A percentile compares a stretch with the other conserved stretches of the same genome.
phyloP scores from a whole-genome alignment of 2,888 invertebrate species.

The Acleris holmiana region DNA sequence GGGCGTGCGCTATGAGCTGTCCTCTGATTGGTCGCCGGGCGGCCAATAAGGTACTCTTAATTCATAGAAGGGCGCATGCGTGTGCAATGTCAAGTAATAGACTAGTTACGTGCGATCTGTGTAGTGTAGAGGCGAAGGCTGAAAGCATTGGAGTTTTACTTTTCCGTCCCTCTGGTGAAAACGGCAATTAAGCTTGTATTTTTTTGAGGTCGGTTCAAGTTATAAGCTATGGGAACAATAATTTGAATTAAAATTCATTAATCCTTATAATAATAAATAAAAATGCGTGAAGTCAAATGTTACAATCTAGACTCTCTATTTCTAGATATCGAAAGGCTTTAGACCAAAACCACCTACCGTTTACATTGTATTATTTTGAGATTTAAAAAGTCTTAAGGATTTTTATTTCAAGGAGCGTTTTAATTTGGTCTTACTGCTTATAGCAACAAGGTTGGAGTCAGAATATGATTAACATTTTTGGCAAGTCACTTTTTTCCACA shows the following conservation, averaged over 20 bases:
- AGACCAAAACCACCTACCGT: neutral
- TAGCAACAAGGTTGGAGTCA: neutral
- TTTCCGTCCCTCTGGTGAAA: no score
- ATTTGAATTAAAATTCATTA: no score
- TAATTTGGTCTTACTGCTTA: neutral
- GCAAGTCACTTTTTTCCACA: neutral
- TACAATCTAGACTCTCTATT: neutral
- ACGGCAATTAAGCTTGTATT: no score
- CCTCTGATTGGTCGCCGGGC: slow-evolving; percentile 56
- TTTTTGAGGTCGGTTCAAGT: no score
- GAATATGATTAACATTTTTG: no score
- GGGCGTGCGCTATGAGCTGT: slow-evolving; percentile 63
- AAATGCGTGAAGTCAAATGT: neutral
- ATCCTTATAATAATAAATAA: no score
- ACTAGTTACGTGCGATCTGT: slow-evolving; percentile 10
- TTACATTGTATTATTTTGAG: neutral
- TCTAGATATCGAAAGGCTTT: no score
- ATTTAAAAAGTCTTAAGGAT: neutral
- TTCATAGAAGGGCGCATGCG: slow-evolving; percentile 47
- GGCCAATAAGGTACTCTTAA: slow-evolving; percentile 57
- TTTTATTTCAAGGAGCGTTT: neutral
- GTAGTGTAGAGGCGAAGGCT: neutral
- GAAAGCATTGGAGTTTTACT: no score
- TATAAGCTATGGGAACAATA: no score
- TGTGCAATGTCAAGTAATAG: slow-evolving; percentile 54